Evolutionary conservation across 1,140 invertebrate species (phyloP).

Genomic region (Caenorhabditis tropicalis): DNA sequence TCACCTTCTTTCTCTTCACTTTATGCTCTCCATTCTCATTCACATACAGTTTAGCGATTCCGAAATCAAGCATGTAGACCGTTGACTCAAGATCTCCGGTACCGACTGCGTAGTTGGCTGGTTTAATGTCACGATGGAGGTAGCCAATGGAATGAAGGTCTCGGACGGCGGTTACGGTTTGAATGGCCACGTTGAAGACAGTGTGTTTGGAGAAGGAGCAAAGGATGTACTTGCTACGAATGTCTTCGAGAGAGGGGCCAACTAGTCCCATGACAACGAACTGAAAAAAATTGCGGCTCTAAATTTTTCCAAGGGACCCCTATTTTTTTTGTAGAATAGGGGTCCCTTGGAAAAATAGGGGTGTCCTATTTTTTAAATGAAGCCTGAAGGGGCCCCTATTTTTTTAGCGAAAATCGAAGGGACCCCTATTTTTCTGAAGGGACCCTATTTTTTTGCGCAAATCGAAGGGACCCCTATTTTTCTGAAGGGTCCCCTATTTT

Average conservation of each 20-base stretch:
- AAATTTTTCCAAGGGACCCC: no score
- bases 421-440: no score
- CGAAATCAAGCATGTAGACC: conserved; percentile 54
- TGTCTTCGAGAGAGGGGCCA: conserved; percentile 48
- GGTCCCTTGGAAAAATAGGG: no score
- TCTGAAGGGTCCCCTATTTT: no score
- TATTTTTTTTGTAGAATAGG: no score
- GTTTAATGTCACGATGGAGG: conserved; percentile 54
- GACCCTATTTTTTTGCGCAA: no score
- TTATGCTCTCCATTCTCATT: conserved; percentile 29
- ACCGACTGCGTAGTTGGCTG: conserved; percentile 41
- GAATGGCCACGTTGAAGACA: conserved; percentile 24
- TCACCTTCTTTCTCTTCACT: conserved; percentile 13
- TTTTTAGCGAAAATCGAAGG: no score
- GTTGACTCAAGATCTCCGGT: not conserved
- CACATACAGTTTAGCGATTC: conserved; percentile 38
- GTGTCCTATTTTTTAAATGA: no score
- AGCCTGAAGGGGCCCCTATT: no score
- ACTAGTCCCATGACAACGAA: conserved; percentile 57
- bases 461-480: no score
- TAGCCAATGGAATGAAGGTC: conserved; percentile 54
- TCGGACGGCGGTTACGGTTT: conserved; percentile 47
- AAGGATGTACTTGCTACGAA: conserved; percentile 37
- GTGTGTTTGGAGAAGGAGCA: conserved; percentile 46
- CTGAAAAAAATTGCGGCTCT: not conserved